Conservation (phyloP, 2,113 vertebrate species). For the Dryoscopus gambensis region DNA sequence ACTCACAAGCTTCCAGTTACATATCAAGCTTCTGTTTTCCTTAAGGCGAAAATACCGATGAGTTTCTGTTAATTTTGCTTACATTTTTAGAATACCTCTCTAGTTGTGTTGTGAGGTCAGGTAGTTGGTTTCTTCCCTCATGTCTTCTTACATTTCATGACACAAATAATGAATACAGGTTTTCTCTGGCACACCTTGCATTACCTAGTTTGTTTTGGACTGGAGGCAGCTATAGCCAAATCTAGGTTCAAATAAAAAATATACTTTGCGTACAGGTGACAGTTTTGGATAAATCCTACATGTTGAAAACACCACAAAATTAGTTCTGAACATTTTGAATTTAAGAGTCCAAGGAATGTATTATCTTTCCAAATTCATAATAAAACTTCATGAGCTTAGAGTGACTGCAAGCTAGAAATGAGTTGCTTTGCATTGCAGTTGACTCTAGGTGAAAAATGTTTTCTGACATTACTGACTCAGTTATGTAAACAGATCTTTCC, state of each 20-base stretch:
- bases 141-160: neutral
- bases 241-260: neutral
- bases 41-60: neutral
- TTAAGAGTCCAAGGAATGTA: neutral
- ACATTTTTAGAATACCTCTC: neutral
- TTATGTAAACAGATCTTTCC: neutral
- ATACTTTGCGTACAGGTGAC: neutral
- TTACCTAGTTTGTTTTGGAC: neutral
- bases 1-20: neutral
- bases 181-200: neutral
- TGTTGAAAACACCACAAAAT: neutral
- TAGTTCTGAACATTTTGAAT: neutral
- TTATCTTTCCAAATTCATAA: slow-evolving; percentile 21
- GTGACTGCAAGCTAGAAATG: slow-evolving; percentile 17
- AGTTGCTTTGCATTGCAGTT: neutral
- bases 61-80: neutral
- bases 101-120: neutral
- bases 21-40: neutral
- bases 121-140: neutral
- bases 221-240: neutral
- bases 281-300: neutral
- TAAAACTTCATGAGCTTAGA: slow-evolving; percentile 42
- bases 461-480: neutral
- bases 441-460: neutral
- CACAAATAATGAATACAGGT: neutral